A percentile compares a stretch with the other conserved stretches of the same genome.
Conservation (phyloP, 2,113 vertebrate species). For the Bos javanicus region DNA sequence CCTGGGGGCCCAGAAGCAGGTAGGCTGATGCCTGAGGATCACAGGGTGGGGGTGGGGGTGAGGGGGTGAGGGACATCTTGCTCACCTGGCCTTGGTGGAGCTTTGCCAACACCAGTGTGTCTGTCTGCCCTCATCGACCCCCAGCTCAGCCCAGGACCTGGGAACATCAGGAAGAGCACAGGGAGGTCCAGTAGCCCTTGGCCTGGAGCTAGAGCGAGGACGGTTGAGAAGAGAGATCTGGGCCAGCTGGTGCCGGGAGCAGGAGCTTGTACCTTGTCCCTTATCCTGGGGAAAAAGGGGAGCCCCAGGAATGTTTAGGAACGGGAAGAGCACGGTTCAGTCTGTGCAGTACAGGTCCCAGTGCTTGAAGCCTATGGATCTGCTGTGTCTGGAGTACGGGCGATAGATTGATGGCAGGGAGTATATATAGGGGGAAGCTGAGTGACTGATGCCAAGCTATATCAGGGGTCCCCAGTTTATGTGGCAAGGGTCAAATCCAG, state of each 20-base stretch:
- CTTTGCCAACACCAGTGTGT: background rate
- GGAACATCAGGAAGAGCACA: background rate
- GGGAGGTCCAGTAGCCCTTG: background rate
- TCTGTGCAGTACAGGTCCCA: background rate
- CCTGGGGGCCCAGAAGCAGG: background rate
- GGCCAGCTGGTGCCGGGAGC: background rate
- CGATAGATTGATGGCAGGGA: background rate
- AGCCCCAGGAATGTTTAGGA: background rate
- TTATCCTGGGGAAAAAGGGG: background rate
- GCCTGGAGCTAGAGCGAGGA: background rate
- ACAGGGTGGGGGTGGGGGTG: accelerated
- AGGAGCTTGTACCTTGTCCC: background rate
- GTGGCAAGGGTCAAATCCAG: background rate
- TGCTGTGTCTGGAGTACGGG: background rate
- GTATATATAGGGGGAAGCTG: background rate
- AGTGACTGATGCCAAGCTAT: background rate
- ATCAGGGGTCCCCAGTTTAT: background rate
- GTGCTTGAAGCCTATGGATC: background rate
- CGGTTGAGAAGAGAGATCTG: background rate
- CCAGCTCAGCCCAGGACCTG: background rate
- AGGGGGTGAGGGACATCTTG: background rate
- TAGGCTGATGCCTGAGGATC: background rate
- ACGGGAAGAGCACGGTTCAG: background rate
- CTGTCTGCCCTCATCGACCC: accelerated
- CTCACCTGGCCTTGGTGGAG: background rate